Evolutionary conservation across 2,888 invertebrate genomes (phyloP), one percentile per base, ranked within the genome.

Genomic region (Drosophila paranaensis): DNA sequence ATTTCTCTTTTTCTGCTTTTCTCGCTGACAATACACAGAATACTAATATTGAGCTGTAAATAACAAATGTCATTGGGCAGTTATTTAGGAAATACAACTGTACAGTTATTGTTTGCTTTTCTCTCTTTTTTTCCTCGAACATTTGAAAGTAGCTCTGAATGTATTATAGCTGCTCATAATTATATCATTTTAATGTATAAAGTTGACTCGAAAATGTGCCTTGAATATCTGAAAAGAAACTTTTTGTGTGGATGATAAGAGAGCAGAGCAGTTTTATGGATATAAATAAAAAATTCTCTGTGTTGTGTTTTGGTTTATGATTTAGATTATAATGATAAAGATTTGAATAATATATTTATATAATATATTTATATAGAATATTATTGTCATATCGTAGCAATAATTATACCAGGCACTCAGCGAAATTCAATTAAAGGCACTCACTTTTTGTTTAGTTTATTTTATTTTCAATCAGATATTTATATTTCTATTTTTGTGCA

Each of bases 21-120:
- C 6, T 30, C 53, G 20, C 42, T 45, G 48, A 56, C 55, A 60
- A 65, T 54, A 65, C 65, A 35, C 65, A 77, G 77, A 77, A 77
- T 77, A 77, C 69, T 73, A 73, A 77, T 66, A 65, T 37, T 45
- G 16, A 6, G 46, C 27, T 40, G 35, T 33, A 61, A 57, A 63
- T 51, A 51, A 60, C 39, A 11, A 46, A 40, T 60, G 60, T 48
- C 75, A 74, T 60, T 74, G 56, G 63, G 9, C 10, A 39, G 53
- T 48, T 54, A 43, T 63, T 37, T 4, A 20, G 54, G 27, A 9
- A n/a, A 48, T 16, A 27, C 11, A 27, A 42, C 2, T 37, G 10
- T 27, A 25, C 11, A 50, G 35, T 55, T 56, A 25, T 25, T 33
- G 42, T 4, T 10, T 8, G 35, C n/a, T 35, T 27, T 54, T 39